Evolutionary conservation across 2,888 invertebrate genomes (phyloP).

Genomic region (Hartigia nigra): DNA sequence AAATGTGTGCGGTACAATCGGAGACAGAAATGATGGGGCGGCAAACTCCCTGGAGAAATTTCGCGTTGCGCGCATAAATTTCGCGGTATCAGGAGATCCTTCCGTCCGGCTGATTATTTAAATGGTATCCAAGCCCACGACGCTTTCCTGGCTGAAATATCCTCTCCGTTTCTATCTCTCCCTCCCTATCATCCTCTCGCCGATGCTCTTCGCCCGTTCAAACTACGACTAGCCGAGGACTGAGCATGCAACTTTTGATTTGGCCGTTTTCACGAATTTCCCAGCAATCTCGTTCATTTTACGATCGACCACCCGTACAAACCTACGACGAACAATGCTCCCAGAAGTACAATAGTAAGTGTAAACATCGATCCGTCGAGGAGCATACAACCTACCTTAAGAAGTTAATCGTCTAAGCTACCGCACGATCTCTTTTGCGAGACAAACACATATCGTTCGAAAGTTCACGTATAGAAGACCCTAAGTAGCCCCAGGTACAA

Average conservation of each 20-base stretch:
- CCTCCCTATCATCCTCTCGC: too few species aligned
- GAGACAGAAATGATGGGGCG: not conserved
- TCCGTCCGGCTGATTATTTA: slow-evolving; percentile 18
- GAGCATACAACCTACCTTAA: not conserved
- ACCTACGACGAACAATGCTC: not conserved
- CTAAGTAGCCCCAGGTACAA: not conserved
- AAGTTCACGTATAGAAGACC: not conserved
- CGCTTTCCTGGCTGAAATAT: not conserved
- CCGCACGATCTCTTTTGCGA: not conserved
- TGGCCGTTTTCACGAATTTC: not conserved
- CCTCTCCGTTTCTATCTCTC: not conserved
- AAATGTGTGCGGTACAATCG: not conserved
- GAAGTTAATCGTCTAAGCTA: not conserved
- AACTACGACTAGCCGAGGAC: not conserved
- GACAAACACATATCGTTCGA: not conserved
- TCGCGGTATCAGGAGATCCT: slow-evolving; percentile 5
- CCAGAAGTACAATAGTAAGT: not conserved
- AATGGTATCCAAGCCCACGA: slow-evolving; percentile 11
- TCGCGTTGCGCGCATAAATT: not conserved
- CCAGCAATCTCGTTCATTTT: not conserved
- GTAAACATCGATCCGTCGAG: not conserved
- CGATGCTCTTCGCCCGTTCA: too few species aligned
- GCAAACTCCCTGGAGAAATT: not conserved
- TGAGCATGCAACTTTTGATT: not conserved
- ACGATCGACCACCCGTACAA: not conserved